Evolutionary conservation across 2,797 vertebrate species (phyloP), one percentile per base, ranked within the genome.

Genomic region (Pygocentrus nattereri): DNA sequence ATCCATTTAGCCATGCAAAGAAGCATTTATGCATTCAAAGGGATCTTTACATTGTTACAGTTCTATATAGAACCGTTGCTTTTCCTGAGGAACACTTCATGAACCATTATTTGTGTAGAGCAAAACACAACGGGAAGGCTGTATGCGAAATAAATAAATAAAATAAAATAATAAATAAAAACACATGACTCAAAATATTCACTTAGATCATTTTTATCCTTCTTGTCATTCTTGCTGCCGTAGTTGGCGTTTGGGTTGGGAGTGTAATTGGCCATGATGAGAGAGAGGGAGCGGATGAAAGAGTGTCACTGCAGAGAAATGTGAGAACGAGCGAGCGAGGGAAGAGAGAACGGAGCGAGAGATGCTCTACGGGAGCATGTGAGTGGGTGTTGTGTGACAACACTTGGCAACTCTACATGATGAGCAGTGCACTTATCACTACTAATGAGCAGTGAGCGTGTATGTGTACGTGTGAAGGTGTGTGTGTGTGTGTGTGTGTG

Each of bases 361-460:
- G 62, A 72, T 80, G 19, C 59, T 72, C 44, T 78, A 74, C 21
- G 34, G 58, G 56, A 81, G 62, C 69, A 67, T 54, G 77, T 75
- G 75, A 67, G 77, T 69, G 70, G 65, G 85, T 52, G 79, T 58
- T 69, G 70, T 75, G 74, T 84, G 86, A 78, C 85, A 83, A 76
- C 58, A 69, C 80, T 82, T 85, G 86, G 81, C 85, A 88, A 79
- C 76, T 76, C 81, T 74, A 73, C 64, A 76, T 87, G 86, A 86
- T 74, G 65, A 85, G 83, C 79, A 75, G 41, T 82, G 78, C 64
- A 82, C 83, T 88, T 88, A 87, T 87, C 77, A 72, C 73, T 70
- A 49, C 77, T 88, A 88, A 88, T 89, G 84, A 88, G 87, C 81
- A 72, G 49, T 31, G 54, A 80, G 56, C 16, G 27, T 31, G 16